These are phyloP conservation scores for Tribolium castaneum DNA, from an alignment of 1,140 invertebrate species.

Conservation along the genomic window DNA sequence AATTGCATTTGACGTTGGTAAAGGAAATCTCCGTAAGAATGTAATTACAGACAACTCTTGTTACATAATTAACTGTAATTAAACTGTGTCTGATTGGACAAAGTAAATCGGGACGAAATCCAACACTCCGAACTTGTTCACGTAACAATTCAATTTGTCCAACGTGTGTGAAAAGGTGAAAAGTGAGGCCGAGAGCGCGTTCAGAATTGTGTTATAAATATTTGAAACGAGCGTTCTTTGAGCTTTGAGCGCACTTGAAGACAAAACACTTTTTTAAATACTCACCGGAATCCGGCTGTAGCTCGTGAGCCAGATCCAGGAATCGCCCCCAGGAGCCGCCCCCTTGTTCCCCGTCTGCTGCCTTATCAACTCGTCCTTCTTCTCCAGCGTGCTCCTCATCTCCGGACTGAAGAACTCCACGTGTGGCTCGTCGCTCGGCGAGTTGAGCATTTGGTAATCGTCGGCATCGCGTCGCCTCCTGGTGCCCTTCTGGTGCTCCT, in stretches of 20 bases:
- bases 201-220: background rate
- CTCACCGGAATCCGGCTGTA: slow-evolving; percentile 82
- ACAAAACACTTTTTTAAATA: slow-evolving; percentile 32
- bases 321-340: slow-evolving; percentile 72
- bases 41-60: too few species aligned
- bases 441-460: slow-evolving; percentile 59
- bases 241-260: background rate
- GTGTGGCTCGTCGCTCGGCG: slow-evolving; percentile 66
- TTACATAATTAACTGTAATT: background rate
- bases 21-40: too few species aligned
- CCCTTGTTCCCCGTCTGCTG: slow-evolving; percentile 69
- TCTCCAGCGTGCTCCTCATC: slow-evolving; percentile 71
- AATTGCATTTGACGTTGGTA: too few species aligned
- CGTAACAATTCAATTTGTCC: background rate
- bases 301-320: slow-evolving; percentile 82
- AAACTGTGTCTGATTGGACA: background rate
- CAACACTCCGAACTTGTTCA: background rate
- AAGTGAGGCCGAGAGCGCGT: background rate
- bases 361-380: slow-evolving; percentile 71
- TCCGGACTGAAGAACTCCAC: slow-evolving; percentile 78
- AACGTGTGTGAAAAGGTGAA: background rate
- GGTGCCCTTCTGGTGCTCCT: slow-evolving; percentile 36
- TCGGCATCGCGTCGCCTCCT: slow-evolving; percentile 51
- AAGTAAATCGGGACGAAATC: background rate
- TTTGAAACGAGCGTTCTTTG: background rate